These are phyloP conservation scores for Myrmecobius fasciatus DNA, from an alignment of 2,113 vertebrate genomes.

Conservation along the genomic window DNA sequence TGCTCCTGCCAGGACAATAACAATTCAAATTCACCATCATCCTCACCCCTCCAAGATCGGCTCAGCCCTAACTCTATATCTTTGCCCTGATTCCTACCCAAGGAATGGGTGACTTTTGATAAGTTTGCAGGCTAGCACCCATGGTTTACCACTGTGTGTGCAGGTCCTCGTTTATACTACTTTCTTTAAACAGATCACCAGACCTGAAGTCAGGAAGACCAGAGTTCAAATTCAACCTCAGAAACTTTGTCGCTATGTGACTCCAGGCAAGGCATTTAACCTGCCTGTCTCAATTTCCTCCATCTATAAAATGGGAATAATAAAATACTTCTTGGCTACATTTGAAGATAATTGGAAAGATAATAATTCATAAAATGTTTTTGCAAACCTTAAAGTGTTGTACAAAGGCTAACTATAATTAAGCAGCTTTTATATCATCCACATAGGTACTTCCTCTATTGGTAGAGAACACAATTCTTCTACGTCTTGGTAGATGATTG, in stretches of 20 bases:
- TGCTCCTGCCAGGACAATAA: not conserved
- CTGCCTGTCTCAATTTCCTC: not conserved
- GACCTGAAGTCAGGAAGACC: not conserved
- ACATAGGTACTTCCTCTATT: not conserved
- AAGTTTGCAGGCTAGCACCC: not conserved
- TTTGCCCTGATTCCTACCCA: not conserved
- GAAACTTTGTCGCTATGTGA: not conserved
- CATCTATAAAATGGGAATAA: not conserved
- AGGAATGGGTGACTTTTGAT: not conserved
- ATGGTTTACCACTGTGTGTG: not conserved
- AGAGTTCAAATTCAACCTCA: not conserved
- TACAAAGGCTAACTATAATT: not conserved
- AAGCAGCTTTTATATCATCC: not conserved
- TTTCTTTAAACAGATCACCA: not conserved
- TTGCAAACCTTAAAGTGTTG: not conserved
- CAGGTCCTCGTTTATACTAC: not conserved
- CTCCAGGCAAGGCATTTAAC: not conserved
- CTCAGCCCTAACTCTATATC: not conserved
- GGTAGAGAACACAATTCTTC: not conserved
- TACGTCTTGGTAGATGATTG: not conserved
- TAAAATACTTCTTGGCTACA: not conserved
- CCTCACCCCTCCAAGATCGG: accelerated
- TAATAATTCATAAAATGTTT: not conserved
- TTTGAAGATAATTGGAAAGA: not conserved
- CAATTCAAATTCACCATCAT: not conserved